Percentiles rank a stretch among this genome's conserved stretches.
Conservation (phyloP, 2,888 invertebrate species). For the Scaptomyza polygonia region DNA sequence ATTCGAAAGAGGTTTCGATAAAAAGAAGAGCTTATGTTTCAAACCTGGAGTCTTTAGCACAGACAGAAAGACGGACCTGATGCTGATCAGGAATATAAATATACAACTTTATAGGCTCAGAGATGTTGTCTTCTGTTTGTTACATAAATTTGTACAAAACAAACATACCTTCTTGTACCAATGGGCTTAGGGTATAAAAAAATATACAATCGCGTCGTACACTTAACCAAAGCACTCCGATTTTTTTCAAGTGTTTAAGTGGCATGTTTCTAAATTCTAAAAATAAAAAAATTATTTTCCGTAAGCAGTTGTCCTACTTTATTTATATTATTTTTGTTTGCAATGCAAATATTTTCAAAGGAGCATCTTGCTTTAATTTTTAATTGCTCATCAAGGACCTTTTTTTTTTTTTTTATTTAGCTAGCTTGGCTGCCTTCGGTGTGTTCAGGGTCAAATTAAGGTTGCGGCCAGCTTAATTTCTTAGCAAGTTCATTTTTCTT, state of each 20-base stretch:
- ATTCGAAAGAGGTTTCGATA: too few species aligned
- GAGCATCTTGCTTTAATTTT: background rate
- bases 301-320: background rate
- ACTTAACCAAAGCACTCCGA: background rate
- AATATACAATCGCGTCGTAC: too few species aligned
- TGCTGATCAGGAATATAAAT: too few species aligned
- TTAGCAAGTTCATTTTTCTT: background rate
- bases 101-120: too few species aligned
- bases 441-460: conserved; percentile 5
- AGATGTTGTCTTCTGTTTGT: too few species aligned
- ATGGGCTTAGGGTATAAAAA: too few species aligned
- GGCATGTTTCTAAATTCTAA: background rate
- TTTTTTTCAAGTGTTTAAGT: background rate
- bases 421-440: background rate
- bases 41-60: too few species aligned
- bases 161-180: too few species aligned
- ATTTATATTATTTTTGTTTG: background rate
- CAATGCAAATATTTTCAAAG: background rate
- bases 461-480: conserved; percentile 4
- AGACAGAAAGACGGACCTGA: too few species aligned
- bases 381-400: background rate
- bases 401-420: too few species aligned
- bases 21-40: too few species aligned
- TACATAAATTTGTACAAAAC: too few species aligned
- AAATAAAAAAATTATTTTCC: background rate